Evolutionary conservation across 1,140 invertebrate species (phyloP).

Genomic region (Choristoneura fumiferana): DNA sequence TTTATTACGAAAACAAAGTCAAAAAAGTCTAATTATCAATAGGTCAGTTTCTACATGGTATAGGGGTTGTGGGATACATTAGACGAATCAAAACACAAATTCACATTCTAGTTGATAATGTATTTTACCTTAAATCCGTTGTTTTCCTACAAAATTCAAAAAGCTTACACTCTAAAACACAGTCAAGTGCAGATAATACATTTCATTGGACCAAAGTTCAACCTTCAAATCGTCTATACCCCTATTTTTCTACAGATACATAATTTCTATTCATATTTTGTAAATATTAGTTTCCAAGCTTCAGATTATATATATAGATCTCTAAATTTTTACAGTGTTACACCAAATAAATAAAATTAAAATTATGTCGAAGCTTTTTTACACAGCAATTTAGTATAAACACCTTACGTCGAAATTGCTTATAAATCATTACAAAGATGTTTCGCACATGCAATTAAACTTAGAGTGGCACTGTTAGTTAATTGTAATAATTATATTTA

Average conservation of each 20-base stretch:
- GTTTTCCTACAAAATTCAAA: constrained; percentile 23
- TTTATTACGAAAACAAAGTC: too few species aligned
- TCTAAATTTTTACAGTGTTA: constrained; percentile 8
- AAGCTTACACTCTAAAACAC: constrained; percentile 54
- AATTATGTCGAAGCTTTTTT: background rate
- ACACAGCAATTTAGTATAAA: constrained; percentile 2
- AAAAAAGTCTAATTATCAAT: too few species aligned
- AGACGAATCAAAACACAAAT: too few species aligned
- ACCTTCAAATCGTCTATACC: constrained; percentile 61
- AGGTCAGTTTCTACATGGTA: too few species aligned
- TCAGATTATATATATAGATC: background rate
- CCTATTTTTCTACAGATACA: constrained; percentile 22
- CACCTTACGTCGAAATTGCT: constrained; percentile 50
- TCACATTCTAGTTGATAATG: too few species aligned
- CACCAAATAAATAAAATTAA: background rate
- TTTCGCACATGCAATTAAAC: constrained; percentile 33
- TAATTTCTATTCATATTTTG: constrained; percentile 4
- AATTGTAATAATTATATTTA: constrained; percentile 29
- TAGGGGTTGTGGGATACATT: too few species aligned
- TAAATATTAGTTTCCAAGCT: constrained; percentile 7
- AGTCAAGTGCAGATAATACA: constrained; percentile 61
- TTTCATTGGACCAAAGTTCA: constrained; percentile 76
- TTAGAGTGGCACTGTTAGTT: constrained; percentile 63
- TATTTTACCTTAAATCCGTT: background rate
- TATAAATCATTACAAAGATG: constrained; percentile 45